Conservation (phyloP, 2,888 invertebrate genomes). For the Hyles lineata region DNA sequence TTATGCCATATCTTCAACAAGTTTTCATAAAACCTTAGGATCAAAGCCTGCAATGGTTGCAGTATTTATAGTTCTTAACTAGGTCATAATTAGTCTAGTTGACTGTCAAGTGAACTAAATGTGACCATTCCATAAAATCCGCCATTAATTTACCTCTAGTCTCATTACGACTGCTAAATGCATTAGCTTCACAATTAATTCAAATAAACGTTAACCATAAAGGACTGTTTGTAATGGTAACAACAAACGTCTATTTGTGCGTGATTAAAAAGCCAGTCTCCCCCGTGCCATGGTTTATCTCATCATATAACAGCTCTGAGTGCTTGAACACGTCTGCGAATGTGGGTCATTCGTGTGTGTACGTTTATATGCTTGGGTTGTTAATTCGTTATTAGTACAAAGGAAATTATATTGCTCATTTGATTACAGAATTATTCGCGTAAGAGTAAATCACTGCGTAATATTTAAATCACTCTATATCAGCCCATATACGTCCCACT, state of each 20-base stretch:
- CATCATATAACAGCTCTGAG: slow-evolving; percentile 18
- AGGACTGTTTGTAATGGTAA: slow-evolving; percentile 27
- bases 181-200: not conserved
- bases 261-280: slow-evolving; percentile 20
- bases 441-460: too few species aligned
- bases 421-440: too few species aligned
- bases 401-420: not conserved
- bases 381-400: not conserved
- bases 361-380: not conserved
- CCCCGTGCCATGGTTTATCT: slow-evolving; percentile 20
- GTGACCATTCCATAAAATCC: too few species aligned
- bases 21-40: too few species aligned
- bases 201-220: not conserved
- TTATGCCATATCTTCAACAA: too few species aligned
- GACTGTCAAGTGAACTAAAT: too few species aligned
- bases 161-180: not conserved
- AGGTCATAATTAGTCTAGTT: too few species aligned
- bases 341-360: slow-evolving; percentile 13
- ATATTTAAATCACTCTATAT: too few species aligned
- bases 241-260: slow-evolving; percentile 16
- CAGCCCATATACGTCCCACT: too few species aligned
- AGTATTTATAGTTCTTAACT: too few species aligned
- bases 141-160: not conserved
- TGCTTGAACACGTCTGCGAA: slow-evolving; percentile 19
- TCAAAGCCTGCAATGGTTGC: too few species aligned